Evolutionary conservation across 2,797 vertebrate genomes (phyloP), one percentile per base, ranked within the genome.

Genomic region (Ceyx erithaca): DNA sequence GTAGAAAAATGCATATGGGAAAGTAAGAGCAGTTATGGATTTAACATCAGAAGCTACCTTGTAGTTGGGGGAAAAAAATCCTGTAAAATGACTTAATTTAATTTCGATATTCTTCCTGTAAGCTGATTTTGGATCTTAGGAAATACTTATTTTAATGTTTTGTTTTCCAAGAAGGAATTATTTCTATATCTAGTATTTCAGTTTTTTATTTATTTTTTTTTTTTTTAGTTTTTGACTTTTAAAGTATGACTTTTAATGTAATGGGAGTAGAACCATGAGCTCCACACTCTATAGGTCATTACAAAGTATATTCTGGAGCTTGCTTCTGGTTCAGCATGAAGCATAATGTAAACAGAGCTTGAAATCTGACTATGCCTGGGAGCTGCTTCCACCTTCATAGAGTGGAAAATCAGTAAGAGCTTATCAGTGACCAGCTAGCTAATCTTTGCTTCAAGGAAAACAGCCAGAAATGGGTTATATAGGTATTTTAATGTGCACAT

Each of bases 301-400:
- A 18, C 35, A 33, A 58, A 87, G 26, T 80, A 4, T 54, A 1
- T 62, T 59, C 31, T 73, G 54, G 59, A 85, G 79, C 69, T 92
- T 70, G 54, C 76, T 94, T 94, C 87, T 95, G 73, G 85, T 96
- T 93, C 91, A 85, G 25, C 19, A 70, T 67, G 67, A 86, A 80
- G 83, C 37, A 22, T 91, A 92, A 75, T 76, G 88, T 86, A 88
- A 78, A 79, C 48, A 67, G 66, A 61, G 18, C 59, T 91, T 28
- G 82, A 90, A 90, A 85, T 91, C 20, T 90, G 80, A 41, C 61
- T 51, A 49, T 93, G 78, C 80, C 43, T 94, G 90, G 67, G 86
- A 92, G 78, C 89, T 90, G 76, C 35, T 91, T 87, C 94, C 78
- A 71, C 80, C 79, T 93, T 73, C 33, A 12, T 25, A 31, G 62